Evolutionary conservation across 2,888 invertebrate genomes (phyloP), one percentile per base, ranked within the genome.

Genomic region (Tetragnatha montana): DNA sequence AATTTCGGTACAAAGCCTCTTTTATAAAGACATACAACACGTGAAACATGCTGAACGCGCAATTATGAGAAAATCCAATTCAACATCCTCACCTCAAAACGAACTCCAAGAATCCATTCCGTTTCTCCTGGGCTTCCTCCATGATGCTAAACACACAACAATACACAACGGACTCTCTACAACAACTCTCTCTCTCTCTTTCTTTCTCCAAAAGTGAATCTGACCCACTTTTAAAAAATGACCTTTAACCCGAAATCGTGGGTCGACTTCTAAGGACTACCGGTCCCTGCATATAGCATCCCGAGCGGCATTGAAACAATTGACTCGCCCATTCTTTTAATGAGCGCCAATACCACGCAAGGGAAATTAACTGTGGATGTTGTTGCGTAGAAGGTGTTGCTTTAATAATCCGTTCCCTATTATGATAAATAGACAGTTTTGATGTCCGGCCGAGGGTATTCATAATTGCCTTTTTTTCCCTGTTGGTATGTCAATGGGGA

Each of bases 161-260:
- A 60, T 14, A 60, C 12, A 60, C 60, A 60, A 60, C 60, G 60
- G 60, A 60, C 60, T 60, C 74, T 82, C 82, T 60, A 74, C 73
- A 82, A 82, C 82, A 49, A 14, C n/a, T 22, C 60, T 60, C 60
- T 50, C 47, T 22, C 35, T 35, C 35, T 35, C 35, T 35, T 4
- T 35, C 4, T 22, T 4, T 35, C 4, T 22, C 8, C 51, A 82
- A 74, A 60, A 70, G 51, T 17, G 21, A n/a, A 35, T 73, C 35
- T 86, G 88, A 88, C 88, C 88, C 83, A 88, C 79, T 88, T 88
- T 60, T 69, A n/a, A 21, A 83, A 83, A 60, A 21, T 81, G 79
- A 88, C 83, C 83, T 88, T 88, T 88, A 79, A 88, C 88, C 88
- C 78, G 73, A 70, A 79, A 14, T 88, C 88, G 88, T 88, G 78